Evolutionary conservation across 1,140 invertebrate genomes (phyloP).

Genomic region (Hypothenemus hampei): DNA sequence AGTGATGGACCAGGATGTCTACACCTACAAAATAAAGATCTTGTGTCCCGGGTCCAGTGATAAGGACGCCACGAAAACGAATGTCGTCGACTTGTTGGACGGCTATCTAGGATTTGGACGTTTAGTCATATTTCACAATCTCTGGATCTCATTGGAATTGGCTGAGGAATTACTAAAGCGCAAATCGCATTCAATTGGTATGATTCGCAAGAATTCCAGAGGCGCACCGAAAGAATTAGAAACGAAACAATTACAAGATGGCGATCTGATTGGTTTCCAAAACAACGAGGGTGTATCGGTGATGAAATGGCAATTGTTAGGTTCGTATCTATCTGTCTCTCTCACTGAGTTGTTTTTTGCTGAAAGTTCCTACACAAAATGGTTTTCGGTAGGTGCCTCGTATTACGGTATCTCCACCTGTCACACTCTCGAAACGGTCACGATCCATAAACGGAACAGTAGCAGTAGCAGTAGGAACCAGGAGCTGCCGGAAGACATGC

Average conservation of each 20-base stretch:
- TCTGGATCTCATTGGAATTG: conserved; percentile 12
- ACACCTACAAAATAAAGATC: conserved; percentile 13
- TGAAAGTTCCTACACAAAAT: background rate
- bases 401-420: conserved; percentile 15
- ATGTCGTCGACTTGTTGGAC: conserved; percentile 6
- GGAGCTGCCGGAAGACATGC: background rate
- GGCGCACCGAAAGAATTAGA: conserved; percentile 10
- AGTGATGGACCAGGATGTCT: conserved; percentile 18
- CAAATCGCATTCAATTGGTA: conserved; percentile 14
- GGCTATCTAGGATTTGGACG: conserved; percentile 9
- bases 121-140: conserved; percentile 15
- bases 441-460: conserved; percentile 2
- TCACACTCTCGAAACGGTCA: conserved; percentile 13
- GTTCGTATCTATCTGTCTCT: background rate
- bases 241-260: conserved; percentile 2
- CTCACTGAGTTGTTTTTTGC: too few species aligned
- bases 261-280: conserved; percentile 7
- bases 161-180: conserved; percentile 3
- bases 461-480: too few species aligned
- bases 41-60: background rate
- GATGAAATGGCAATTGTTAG: conserved; percentile 16
- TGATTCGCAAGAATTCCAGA: conserved; percentile 12
- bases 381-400: background rate
- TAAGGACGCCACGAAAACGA: background rate
- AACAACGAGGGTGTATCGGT: conserved; percentile 11